Evolutionary conservation across 1,140 invertebrate genomes (phyloP), one percentile per base, ranked within the genome.

Genomic region (Lepidotrigona ventralis): DNA sequence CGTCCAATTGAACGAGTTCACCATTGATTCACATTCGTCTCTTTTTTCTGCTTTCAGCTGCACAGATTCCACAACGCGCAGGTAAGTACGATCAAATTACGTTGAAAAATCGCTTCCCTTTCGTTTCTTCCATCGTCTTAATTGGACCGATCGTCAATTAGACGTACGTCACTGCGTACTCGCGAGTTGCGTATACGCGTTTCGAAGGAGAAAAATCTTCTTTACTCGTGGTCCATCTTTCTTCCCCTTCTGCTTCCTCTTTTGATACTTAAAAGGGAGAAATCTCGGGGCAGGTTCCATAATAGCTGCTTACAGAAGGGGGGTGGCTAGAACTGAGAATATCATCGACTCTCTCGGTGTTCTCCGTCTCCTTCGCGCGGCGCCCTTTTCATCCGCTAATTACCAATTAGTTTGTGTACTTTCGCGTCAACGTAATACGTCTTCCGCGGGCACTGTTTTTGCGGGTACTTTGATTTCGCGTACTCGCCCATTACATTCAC

Each of bases 51-150:
- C 94, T 97, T 97, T 91, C 96, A 97, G 97, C 97, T 95, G 97
- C 97, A 93, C 97, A 98, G 96, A 97, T 98, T 94, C 97, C 97
- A 92, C 97, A 98, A 95, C 96, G 97, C 95, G 96, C 96, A 95
- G 97, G 97, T 97, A 95, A 97, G 96, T 97, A 95, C 91, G 66
- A 85, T 88, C 79, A 79, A 88, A 81, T 86, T 86, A 83, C 77
- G 56, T 88, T 85, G 76, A 68, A 70, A 46, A 79, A 80, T 66
- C 63, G 29, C 60, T 39, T 56, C 71, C 33, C n/a, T 60, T 75
- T 54, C 23, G 23, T 63, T 72, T 33, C 19, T n/a, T 14, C 23
- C 17, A 11, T 14, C 63, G 46, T 66, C 72, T 63, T 79, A 83
- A 87, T 83, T 79, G 76, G 46, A 71, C 78, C 86, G 86, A 83